Evolutionary conservation across 2,113 vertebrate species (phyloP), one percentile per base, ranked within the genome.

Genomic region (Spermophilus dauricus): DNA sequence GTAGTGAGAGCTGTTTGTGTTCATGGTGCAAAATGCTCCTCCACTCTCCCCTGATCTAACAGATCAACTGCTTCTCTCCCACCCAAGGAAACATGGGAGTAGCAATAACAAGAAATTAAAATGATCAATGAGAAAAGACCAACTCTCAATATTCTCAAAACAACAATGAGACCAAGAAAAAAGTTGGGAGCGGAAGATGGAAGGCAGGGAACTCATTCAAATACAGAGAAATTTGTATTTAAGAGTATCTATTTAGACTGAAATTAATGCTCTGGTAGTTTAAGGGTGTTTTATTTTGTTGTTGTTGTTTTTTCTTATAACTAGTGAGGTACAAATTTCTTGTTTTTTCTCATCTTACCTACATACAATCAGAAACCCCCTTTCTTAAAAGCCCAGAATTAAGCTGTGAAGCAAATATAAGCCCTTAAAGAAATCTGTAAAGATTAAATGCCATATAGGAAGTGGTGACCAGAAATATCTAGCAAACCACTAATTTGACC

Each of bases 311-410:
- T 80, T 78, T 73, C 81, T 89, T 78, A 42, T 14, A 77, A n/a
- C 7, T 63, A 61, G 51, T 70, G 86, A 56, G 10, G 24, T 45
- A 53, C 2, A 37, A 26, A 58, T 67, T 39, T 82, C 58, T 73
- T 91, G 30, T 67, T 67, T 45, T 45, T 77, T 86, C 30, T 88
- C 75, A 61, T 73, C 30, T 93, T 9, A 51, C 18, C 56, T 91
- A 32, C 3, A 61, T 34, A 70, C 2, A 95, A 53, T 56, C 56
- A 80, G 8, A 76, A 90, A 88, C 53, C 26, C 70, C 32, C 67
- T 92, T 70, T n/a, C 30, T 37, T 80, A 77, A 97, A 51, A 8
- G 77, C 22, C 75, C 61, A 90, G 81, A 80, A 65, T 94, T 65
- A 63, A 93, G 37, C 67, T 77, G 28, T 12, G 39, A 73, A 51